Evolutionary conservation across 1,140 invertebrate species (phyloP).

Genomic region (Oreohelix idahoensis): DNA sequence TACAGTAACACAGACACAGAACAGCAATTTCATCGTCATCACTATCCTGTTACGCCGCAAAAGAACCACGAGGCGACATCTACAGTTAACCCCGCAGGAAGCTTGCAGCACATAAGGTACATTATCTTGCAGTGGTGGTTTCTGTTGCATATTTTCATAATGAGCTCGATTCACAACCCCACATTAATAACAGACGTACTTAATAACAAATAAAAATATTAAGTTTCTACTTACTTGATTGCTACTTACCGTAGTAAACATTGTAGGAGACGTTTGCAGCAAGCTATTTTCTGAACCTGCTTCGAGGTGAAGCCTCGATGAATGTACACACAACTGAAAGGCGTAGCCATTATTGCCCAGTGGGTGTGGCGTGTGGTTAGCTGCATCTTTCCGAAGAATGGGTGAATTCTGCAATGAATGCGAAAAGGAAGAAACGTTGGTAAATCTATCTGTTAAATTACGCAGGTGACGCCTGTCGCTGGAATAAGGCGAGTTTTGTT

Average conservation of each 20-base stretch:
- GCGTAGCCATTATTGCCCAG: background rate
- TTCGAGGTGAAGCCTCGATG: background rate
- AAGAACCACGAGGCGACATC: too few relatives aligned
- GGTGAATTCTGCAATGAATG: background rate
- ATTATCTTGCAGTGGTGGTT: too few relatives aligned
- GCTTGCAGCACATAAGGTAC: too few relatives aligned
- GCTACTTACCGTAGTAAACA: slow-evolving; percentile 23
- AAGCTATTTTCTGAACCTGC: background rate
- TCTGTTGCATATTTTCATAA: too few relatives aligned
- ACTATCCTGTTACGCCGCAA: too few relatives aligned
- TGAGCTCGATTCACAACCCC: too few relatives aligned
- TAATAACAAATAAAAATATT: too few relatives aligned
- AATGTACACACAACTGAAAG: background rate
- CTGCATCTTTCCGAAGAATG: background rate
- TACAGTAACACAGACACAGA: too few relatives aligned
- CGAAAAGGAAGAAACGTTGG: background rate
- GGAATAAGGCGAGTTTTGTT: background rate
- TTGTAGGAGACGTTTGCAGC: background rate
- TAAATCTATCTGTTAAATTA: background rate
- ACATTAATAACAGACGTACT: too few relatives aligned
- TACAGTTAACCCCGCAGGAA: too few relatives aligned
- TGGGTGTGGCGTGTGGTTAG: background rate
- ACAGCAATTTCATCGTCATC: too few relatives aligned
- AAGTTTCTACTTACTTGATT: too few relatives aligned
- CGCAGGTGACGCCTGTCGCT: background rate